Base-by-base conservation (phyloP, 1,140 invertebrate genomes). In the Drosophila nannoptera region DNA sequence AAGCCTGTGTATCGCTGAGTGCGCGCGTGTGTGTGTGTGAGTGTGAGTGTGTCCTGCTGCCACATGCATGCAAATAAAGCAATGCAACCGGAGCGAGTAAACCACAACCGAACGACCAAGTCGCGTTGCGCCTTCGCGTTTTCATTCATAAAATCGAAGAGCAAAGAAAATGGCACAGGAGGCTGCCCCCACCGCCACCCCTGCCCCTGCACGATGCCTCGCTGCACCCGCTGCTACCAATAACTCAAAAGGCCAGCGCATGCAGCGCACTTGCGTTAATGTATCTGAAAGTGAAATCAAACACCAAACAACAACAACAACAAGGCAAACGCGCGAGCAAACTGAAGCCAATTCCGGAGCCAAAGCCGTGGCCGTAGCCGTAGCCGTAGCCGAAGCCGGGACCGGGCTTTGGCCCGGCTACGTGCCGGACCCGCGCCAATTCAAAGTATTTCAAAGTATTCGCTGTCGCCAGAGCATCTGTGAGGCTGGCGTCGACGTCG, bases 91-190 rank as follows among this genome's bases (percentile, higher is more conserved):
- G 54, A 77, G 61, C 74, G 67, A 66, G 71, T 74, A 74, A 72
- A 55, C 74, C 65, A 77, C 53, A 61, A 55, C 11, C 69, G 59
- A 70, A 35, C 60, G 58, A 67, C 76, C 77, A 80, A 78, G 77
- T 80, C 77, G 77, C 77, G 77, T 71, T 71, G 58, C 72, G 68
- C 68, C 72, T 71, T 74, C 72, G 72, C 73, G 80, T 70, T 81
- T 81, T 81, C 77, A 81, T 81, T 81, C 77, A 81, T 81, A 81
- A 81, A 81, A 81, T 81, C 77, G 77, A 81, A 81, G 77, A 81
- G 78, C 74, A 82, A 81, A 73, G 77, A 81, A 78, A 80, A 78
- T 75, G 77, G 76, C 70, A 62, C 59, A 73, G 73, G 62, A 64
- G 46, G 67, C 43, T 54, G 69, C 42, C 43, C 16, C 14, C 49